phyloP scores from a whole-genome alignment of 2,888 invertebrate species.

The Ctenicera cuprea region DNA sequence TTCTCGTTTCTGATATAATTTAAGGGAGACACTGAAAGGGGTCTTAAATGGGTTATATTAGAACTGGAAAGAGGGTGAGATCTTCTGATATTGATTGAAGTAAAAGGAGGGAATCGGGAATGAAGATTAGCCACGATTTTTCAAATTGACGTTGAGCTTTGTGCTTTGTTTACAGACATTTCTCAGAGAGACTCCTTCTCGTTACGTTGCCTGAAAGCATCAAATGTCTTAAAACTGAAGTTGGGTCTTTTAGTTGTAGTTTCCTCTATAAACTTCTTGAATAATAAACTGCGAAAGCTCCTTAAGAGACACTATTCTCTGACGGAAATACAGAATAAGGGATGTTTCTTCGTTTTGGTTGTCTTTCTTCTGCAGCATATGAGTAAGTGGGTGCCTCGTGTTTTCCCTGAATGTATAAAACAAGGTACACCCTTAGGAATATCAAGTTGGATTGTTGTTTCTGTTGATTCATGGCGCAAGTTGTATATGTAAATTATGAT shows the following conservation, averaged over 20 bases:
- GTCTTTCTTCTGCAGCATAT: slow-evolving; percentile 10
- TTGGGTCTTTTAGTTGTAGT: not conserved
- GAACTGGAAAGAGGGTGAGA: too few species aligned
- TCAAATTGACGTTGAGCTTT: too few species aligned
- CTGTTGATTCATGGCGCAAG: slow-evolving; percentile 26
- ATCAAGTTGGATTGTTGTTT: slow-evolving; percentile 21
- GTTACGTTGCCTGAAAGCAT: not conserved
- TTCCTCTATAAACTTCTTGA: slow-evolving; percentile 10
- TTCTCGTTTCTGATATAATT: too few species aligned
- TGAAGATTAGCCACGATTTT: too few species aligned
- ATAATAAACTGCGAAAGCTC: slow-evolving; percentile 35
- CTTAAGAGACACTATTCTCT: slow-evolving; percentile 27
- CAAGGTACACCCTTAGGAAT: slow-evolving; percentile 14
- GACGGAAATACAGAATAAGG: slow-evolving; percentile 27
- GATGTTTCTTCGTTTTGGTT: not conserved
- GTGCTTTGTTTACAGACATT: too few species aligned
- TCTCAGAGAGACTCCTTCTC: too few species aligned
- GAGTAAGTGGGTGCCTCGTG: slow-evolving; percentile 2
- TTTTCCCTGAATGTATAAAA: slow-evolving; percentile 15
- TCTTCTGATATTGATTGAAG: too few species aligned
- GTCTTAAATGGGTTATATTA: too few species aligned
- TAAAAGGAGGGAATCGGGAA: too few species aligned
- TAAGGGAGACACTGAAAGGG: too few species aligned
- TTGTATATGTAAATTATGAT: slow-evolving; percentile 16
- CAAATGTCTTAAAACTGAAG: not conserved